A percentile compares a stretch with the other conserved stretches of the same genome.
These are phyloP conservation scores for Mallotus villosus DNA, from an alignment of 2,797 vertebrate genomes.

Conservation along the genomic window DNA sequence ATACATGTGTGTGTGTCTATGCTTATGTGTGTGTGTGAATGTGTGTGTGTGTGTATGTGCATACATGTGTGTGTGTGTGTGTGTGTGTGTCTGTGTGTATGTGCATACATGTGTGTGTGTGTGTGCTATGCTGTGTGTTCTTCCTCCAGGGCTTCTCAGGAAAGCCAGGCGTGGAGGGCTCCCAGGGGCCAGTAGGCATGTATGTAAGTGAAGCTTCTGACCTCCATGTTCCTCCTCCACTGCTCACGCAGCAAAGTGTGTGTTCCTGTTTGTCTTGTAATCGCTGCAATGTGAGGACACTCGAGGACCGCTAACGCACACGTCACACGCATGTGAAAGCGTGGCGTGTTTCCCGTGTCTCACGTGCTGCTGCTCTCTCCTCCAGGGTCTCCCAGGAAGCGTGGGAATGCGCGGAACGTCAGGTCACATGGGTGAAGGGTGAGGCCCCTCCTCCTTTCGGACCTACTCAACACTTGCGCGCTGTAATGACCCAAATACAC, in stretches of 20 bases:
- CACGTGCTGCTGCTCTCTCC: not conserved
- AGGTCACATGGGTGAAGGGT: constrained; percentile 82
- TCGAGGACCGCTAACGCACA: too few species aligned
- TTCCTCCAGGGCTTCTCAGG: constrained; percentile 81
- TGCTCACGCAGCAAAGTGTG: not conserved
- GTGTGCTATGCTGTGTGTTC: constrained; percentile 17
- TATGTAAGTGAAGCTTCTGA: constrained; percentile 82
- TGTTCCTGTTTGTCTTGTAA: not conserved
- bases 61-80: not conserved
- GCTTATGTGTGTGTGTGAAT: too few species aligned
- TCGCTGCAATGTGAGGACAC: not conserved
- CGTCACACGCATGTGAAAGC: not conserved
- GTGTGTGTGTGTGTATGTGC: constrained; percentile 11
- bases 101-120: constrained; percentile 6
- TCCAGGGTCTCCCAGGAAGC: constrained; percentile 79
- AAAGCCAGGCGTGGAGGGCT: constrained; percentile 80
- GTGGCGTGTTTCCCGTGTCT: not conserved
- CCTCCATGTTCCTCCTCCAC: not conserved
- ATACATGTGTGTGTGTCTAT: not conserved
- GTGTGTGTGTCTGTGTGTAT: constrained; percentile 14
- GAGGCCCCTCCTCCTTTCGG: constrained; percentile 12
- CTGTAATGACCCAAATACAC: not conserved
- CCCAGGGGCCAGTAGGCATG: constrained; percentile 86
- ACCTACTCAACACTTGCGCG: not conserved
- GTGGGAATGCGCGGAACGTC: constrained; percentile 76